Base-by-base conservation (phyloP, 1,140 invertebrate species). In the Antheraea mylitta region DNA sequence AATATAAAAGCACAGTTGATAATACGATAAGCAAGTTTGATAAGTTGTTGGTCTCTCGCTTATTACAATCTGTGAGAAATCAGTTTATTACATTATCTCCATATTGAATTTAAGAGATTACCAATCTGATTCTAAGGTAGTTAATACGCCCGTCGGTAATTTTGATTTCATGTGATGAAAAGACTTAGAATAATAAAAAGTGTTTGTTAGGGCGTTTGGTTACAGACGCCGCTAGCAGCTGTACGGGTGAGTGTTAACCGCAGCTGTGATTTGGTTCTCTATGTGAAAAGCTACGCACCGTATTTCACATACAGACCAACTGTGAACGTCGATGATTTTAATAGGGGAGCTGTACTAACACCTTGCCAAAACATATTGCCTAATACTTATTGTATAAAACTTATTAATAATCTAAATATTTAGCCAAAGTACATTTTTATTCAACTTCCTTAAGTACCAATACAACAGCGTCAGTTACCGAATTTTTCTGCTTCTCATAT, bases 201-300 rank as follows among this genome's bases (percentile, higher is more conserved):
- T 87, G 83, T 89, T 85, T 87, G 85, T 88, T 89, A 90, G 86
- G 86, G 86, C 77, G 89, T 89, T 89, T 89, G 86, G 87, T 90
- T 89, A 91, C 82, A 78, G 48, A 64, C 63, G 58, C 62, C 30
- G 61, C 69, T 66, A 38, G 77, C 86, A 85, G 87, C 81, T 86
- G 86, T 77, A 73, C 38, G 70, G 71, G 71, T 74, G 71, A 70
- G 66, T 70, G 73, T 70, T 72, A 70, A 67, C 58, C 73, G 77
- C 85, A 86, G 85, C 85, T 86, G 82, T 78, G 73, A 75, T 72
- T 74, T 68, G 70, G 71, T 61, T 37, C 66, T 64, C 70, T 77
- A 79, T 90, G 89, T 91, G 89, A 91, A 89, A 87, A 87, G 73
- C 80, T 64, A 71, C 72, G 78, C 66, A 71, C 72, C 65, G 70